Evolutionary conservation across 2,888 invertebrate species (phyloP), one percentile per base, ranked within the genome.

Genomic region (Julus scandinavius): DNA sequence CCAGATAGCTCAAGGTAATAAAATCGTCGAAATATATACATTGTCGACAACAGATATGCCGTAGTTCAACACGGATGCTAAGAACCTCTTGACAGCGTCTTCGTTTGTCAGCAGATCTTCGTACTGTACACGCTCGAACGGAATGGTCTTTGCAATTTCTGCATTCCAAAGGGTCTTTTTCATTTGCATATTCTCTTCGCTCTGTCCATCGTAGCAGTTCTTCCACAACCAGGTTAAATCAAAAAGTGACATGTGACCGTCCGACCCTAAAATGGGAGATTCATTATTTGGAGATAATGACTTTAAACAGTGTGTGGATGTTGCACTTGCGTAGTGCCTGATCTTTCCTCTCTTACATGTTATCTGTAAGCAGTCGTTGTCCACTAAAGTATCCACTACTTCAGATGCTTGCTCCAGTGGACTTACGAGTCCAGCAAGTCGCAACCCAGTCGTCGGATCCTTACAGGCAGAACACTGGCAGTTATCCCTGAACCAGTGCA

Each of bases 21-120:
- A 40, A 41, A 5, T 63, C 72, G 1, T 5, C 20, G 20, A 58
- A n/a, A 29, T 41, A 49, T n/a, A 11, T 38, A 94, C 94, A 94
- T 94, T 89, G 3, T 89, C 89, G 41, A 90, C 90, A 87, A 90
- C 88, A n/a, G 89, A 90, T 87, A 90, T 90, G 0, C 91, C 90
- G 83, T 88, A 88, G 58, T 87, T 87, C 17, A 72, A 50, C 17
- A 88, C 38, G 17, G 88, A 88, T 9, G 38, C 29, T n/a, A 91
- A 87, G 80, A 91, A 89, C 49, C 90, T 63, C 89, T 91, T 90
- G 90, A 91, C 92, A 87, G 90, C 90, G 2, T 80, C 72, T n/a
- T 88, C 88, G 29, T 38, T 87, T 7, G 9, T 20, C 15, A 88
- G 38, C 17, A 88, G 11, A 41, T 88, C 85, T 86, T 85, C 49